Base-by-base conservation (phyloP, 2,888 invertebrate genomes). In the Machimus atricapillus region DNA sequence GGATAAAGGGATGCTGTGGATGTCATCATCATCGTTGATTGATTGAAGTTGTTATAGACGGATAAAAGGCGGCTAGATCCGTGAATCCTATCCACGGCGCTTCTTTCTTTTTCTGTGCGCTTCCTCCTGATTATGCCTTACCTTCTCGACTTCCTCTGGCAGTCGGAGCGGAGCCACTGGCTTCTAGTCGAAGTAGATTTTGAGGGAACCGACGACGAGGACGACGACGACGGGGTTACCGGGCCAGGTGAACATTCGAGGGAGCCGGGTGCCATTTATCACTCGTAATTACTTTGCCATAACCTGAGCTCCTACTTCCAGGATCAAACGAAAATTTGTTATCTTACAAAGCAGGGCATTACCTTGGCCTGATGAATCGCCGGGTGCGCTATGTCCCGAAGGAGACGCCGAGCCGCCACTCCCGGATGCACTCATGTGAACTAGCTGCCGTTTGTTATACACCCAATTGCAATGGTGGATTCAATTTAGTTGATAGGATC, bases 401-500 rank as follows among this genome's bases (percentile, higher is more conserved):
- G 19, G 7, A 46, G 23, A 14, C 52, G 14, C 19, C 23, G 12
- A 16, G 43, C 9, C 9, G 23, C 56, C 78, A 46, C 56, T 34
- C n/a, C 58, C 19, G 37, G 83, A 40, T 86, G 82, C 81, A 86
- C 77, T 88, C 87, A 87, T 88, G 88, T 76, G 88, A 79, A 90
- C 89, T 56, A 52, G 81, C 81, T 81, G 81, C 81, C 81, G 81
- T 81, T 81, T 81, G 81, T 81, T 81, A 81, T 81, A 81, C 81
- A 81, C 52, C 52, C 56, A 90, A 90, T 90, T 90, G 90, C 91
- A 91, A 91, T 91, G 91, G 91, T 90, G 90, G 91, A 91, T 91
- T 91, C 91, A 91, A 91, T 91, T 91, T 91, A 91, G 89, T 91
- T 91, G 91, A 91, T 91, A 91, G 91, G 91, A 91, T 91, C 91